These are phyloP conservation scores for Indicator maculatus DNA, from an alignment of 2,113 vertebrate species.

Conservation along the genomic window DNA sequence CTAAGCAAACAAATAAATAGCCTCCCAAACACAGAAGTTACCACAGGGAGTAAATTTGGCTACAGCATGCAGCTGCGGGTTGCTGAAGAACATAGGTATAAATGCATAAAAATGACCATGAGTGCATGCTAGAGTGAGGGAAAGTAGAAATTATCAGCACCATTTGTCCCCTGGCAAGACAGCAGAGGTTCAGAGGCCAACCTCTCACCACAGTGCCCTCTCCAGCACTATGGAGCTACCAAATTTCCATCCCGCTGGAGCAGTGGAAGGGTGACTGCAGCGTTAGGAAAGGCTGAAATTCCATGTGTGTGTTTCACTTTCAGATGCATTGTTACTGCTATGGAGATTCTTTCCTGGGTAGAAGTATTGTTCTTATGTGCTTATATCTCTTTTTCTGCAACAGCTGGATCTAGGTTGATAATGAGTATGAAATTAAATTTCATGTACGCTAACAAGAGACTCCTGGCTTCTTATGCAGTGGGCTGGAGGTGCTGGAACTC, in stretches of 20 bases:
- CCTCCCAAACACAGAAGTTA: not conserved
- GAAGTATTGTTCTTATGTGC: not conserved
- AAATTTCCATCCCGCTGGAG: not conserved
- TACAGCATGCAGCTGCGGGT: not conserved
- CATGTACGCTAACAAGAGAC: not conserved
- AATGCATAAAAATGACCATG: not conserved
- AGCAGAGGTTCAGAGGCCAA: not conserved
- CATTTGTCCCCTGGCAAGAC: not conserved
- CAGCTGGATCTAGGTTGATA: not conserved
- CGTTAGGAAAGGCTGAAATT: not conserved
- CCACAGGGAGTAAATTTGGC: not conserved
- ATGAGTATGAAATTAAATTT: not conserved
- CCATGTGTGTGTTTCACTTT: not conserved
- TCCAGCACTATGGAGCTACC: not conserved
- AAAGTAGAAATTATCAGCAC: not conserved
- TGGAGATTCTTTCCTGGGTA: not conserved
- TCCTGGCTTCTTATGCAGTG: not conserved
- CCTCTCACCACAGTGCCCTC: not conserved
- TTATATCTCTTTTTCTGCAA: not conserved
- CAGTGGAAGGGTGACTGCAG: not conserved
- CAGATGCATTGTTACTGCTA: not conserved
- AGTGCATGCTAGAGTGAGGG: not conserved
- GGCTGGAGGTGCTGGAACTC: no score
- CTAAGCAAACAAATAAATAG: not conserved
- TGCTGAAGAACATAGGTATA: not conserved